These are phyloP conservation scores for Prietella phreatophila DNA, from an alignment of 2,113 vertebrate genomes.

Conservation along the genomic window DNA sequence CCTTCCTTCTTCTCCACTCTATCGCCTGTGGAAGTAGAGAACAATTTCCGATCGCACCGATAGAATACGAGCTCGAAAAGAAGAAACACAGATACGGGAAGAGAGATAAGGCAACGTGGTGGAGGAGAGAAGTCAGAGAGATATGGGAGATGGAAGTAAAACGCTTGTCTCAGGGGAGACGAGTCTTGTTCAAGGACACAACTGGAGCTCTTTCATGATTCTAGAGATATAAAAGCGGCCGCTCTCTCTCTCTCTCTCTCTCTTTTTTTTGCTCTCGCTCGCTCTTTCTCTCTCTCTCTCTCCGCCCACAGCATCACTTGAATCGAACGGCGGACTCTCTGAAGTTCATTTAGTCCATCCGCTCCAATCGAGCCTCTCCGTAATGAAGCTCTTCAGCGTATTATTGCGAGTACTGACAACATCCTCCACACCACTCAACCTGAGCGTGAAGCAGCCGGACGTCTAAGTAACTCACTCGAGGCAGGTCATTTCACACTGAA, in stretches of 20 bases:
- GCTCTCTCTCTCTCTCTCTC: not conserved
- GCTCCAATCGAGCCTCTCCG: conserved; percentile 21
- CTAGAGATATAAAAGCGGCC: conserved; percentile 49
- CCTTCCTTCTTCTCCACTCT: not conserved
- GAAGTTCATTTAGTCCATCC: conserved; percentile 37
- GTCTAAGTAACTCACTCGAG: conserved; percentile 12
- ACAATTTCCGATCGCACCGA: conserved; percentile 31
- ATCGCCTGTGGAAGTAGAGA: not conserved
- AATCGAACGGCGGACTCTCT: conserved; percentile 39
- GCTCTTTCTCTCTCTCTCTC: not conserved
- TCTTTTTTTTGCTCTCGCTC: not conserved
- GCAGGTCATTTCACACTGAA: conserved; percentile 47
- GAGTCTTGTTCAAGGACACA: conserved; percentile 53
- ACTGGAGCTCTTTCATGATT: conserved; percentile 51
- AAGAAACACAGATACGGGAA: not conserved
- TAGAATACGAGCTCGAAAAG: not conserved
- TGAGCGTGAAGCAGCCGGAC: conserved; percentile 25
- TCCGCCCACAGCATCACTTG: conserved; percentile 42
- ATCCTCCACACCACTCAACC: conserved; percentile 37
- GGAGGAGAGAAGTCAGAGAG: conserved; percentile 19
- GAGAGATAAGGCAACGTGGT: not conserved
- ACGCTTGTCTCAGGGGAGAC: conserved; percentile 35
- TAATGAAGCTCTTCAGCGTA: conserved; percentile 33
- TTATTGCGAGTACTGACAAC: conserved; percentile 23
- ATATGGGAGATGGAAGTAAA: conserved; percentile 36